These are phyloP conservation scores for Thecocarcelia acutangulata DNA, from an alignment of 2,888 invertebrate genomes.

Conservation along the genomic window DNA sequence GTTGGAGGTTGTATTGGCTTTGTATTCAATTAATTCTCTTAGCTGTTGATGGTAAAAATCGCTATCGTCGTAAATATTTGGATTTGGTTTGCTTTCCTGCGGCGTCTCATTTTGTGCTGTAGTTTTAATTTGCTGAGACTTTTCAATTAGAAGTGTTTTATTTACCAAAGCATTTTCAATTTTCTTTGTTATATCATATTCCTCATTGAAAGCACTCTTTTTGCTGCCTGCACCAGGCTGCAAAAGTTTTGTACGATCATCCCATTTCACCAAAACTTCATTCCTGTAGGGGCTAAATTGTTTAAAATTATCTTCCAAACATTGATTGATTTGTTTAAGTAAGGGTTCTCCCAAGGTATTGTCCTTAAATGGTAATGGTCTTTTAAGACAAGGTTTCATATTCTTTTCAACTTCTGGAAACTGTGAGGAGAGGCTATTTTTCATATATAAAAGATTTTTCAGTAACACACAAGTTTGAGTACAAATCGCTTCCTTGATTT, in stretches of 20 bases:
- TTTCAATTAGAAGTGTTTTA: conserved; percentile 87
- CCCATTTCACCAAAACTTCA: conserved; percentile 94
- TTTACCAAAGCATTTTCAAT: conserved; percentile 93
- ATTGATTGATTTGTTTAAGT: conserved; percentile 80
- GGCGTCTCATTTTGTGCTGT: conserved; percentile 53
- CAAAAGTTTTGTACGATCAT: conserved; percentile 92
- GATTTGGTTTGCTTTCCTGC: conserved; percentile 82
- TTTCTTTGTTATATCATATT: conserved; percentile 84
- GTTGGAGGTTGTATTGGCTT: conserved; percentile 91
- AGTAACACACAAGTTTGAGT: conserved; percentile 84
- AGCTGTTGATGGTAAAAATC: conserved; percentile 98
- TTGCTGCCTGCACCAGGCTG: conserved; percentile 85
- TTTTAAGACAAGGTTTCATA: conserved; percentile 76
- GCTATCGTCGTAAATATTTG: conserved; percentile 96
- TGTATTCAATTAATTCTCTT: conserved; percentile 94
- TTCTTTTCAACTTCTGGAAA: conserved; percentile 86
- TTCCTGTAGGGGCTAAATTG: conserved; percentile 88
- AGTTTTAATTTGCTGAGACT: conserved; percentile 80
- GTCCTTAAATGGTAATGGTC: conserved; percentile 64
- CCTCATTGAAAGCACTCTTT: conserved; percentile 82
- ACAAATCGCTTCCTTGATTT: conserved; percentile 83
- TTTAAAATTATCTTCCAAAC: conserved; percentile 84
- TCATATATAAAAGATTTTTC: conserved; percentile 85
- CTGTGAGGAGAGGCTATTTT: conserved; percentile 84
- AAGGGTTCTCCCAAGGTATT: conserved; percentile 16